Evolutionary conservation across 2,888 invertebrate species (phyloP).

Genomic region (Thumatha senex): DNA sequence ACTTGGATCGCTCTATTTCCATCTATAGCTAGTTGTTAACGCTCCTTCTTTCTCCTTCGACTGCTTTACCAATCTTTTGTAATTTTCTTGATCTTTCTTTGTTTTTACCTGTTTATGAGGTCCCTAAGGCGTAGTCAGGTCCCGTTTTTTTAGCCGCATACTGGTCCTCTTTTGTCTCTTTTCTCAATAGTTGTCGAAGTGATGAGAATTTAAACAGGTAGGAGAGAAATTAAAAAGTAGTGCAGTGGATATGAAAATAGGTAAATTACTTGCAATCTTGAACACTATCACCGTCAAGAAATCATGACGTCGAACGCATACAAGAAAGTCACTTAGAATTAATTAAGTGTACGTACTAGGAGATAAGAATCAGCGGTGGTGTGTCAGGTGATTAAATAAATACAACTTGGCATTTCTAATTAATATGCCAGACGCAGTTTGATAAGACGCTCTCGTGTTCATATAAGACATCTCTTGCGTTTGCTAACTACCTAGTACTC

Average conservation of each 20-base stretch:
- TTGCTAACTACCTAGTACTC: slow-evolving; percentile 60
- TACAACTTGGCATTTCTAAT: slow-evolving; percentile 76
- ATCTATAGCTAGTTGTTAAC: no score
- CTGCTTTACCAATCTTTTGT: no score
- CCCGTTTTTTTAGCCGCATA: no score
- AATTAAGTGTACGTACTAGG: slow-evolving; percentile 64
- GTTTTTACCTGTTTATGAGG: no score
- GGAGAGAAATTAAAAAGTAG: no score
- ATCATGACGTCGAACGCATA: slow-evolving; percentile 35
- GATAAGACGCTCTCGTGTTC: slow-evolving; percentile 58
- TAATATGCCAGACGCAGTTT: slow-evolving; percentile 79
- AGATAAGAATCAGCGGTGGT: slow-evolving; percentile 68
- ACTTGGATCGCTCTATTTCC: no score
- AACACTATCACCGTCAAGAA: slow-evolving; percentile 37
- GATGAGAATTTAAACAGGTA: no score
- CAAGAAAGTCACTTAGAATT: slow-evolving; percentile 67
- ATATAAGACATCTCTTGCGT: slow-evolving; percentile 64
- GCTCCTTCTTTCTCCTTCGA: no score
- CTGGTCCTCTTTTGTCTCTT: no score
- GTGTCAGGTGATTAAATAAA: slow-evolving; percentile 80
- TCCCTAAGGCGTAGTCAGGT: no score
- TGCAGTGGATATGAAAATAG: not conserved
- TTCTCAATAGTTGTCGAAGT: no score
- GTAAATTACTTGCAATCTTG: slow-evolving; percentile 12
- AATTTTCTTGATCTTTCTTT: no score